phyloP scores from a whole-genome alignment of 2,113 vertebrate species.

The Nicator chloris region DNA sequence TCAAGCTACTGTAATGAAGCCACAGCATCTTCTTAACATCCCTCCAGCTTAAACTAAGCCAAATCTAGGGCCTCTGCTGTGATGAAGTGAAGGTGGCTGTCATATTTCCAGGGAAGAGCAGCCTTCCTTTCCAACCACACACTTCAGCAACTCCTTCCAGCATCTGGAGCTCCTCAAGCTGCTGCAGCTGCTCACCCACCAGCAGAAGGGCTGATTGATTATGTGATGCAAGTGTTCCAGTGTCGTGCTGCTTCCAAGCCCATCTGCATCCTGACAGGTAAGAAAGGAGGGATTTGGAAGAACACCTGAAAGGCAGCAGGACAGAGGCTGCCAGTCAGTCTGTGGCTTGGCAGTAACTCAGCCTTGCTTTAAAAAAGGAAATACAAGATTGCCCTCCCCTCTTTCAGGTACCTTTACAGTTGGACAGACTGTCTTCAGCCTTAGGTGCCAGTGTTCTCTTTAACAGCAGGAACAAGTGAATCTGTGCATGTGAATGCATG shows the following conservation, averaged over 20 bases:
- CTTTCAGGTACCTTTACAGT: neutral
- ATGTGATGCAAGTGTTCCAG: fast-evolving
- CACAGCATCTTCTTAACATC: neutral
- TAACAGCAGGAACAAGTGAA: neutral
- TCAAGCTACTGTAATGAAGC: neutral
- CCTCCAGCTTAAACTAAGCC: neutral
- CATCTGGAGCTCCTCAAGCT: neutral
- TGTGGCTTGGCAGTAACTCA: neutral
- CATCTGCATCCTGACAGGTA: neutral
- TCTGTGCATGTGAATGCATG: neutral
- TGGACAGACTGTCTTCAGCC: neutral
- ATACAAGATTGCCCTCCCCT: neutral
- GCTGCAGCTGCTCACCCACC: neutral
- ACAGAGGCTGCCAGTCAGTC: neutral
- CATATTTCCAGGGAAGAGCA: neutral
- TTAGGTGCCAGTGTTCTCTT: neutral
- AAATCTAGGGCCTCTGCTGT: neutral
- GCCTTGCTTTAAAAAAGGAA: neutral
- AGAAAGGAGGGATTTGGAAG: neutral
- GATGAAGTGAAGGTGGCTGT: neutral
- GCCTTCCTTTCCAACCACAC: neutral
- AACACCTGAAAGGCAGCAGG: neutral
- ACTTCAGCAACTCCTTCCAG: neutral
- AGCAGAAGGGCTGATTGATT: neutral
- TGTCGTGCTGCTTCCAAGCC: neutral